These are phyloP conservation scores for Chrysolina oricalcia DNA, from an alignment of 2,888 invertebrate species.

Conservation along the genomic window DNA sequence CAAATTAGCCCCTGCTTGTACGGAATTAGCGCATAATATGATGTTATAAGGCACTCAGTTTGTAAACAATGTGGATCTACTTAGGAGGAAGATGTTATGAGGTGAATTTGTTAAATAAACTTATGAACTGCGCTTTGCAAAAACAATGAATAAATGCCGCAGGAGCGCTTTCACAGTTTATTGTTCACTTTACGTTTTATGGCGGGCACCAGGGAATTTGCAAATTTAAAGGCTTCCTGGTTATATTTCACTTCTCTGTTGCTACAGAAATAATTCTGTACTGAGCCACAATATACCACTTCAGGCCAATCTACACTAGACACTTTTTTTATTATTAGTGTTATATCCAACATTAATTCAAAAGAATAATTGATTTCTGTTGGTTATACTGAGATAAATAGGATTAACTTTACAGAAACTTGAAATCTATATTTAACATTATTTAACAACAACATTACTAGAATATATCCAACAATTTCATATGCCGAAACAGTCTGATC, in stretches of 20 bases:
- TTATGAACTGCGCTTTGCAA: slow-evolving; percentile 11
- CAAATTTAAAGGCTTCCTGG: neutral
- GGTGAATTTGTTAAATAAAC: slow-evolving; percentile 29
- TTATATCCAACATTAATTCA: no score
- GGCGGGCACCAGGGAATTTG: neutral
- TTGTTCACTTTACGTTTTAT: neutral
- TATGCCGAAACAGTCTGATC: no score
- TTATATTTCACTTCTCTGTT: neutral
- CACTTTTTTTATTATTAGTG: no score
- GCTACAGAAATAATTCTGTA: neutral
- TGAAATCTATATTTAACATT: no score
- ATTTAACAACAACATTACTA: no score
- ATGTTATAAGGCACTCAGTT: slow-evolving; percentile 23
- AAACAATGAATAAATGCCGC: slow-evolving; percentile 22
- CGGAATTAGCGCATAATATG: slow-evolving; percentile 22
- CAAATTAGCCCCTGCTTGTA: slow-evolving; percentile 23
- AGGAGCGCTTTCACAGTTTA: neutral
- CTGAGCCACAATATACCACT: no score
- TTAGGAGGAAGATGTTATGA: slow-evolving; percentile 3
- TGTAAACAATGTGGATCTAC: slow-evolving; percentile 24
- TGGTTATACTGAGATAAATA: no score
- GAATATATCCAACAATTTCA: no score
- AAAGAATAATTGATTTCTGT: no score
- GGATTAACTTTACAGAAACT: no score
- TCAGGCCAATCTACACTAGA: no score